Conservation (phyloP, 2,113 vertebrate genomes). For the Thinocorus orbignyianus region DNA sequence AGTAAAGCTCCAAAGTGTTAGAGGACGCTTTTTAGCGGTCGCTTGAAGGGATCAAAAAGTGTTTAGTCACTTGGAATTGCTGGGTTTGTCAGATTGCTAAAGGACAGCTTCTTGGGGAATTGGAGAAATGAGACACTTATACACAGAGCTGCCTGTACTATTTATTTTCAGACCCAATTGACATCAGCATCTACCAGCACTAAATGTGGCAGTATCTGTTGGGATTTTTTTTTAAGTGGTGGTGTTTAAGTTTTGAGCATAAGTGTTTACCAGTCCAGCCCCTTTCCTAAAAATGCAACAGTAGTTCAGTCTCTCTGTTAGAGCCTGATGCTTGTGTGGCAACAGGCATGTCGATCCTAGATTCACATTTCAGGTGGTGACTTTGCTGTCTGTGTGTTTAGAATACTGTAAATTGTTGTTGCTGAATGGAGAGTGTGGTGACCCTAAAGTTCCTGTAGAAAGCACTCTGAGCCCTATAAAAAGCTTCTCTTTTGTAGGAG, state of each 20-base stretch:
- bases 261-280: background rate
- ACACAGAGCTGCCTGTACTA: background rate
- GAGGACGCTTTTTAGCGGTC: background rate
- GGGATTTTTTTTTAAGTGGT: background rate
- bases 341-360: fast-evolving
- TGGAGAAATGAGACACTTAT: background rate
- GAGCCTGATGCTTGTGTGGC: background rate
- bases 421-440: background rate
- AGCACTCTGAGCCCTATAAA: background rate
- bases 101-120: background rate
- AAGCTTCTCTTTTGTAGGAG: background rate
- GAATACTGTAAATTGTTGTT: background rate
- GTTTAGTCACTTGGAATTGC: background rate
- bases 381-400: background rate
- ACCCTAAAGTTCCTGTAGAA: background rate
- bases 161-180: background rate
- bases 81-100: background rate
- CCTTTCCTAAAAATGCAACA: background rate
- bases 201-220: background rate
- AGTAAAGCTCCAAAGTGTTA: background rate
- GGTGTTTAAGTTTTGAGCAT: background rate
- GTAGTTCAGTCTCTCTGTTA: background rate
- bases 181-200: background rate
- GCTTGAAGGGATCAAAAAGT: background rate
- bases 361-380: background rate